phyloP scores from a whole-genome alignment of 2,888 invertebrate genomes.

The Melanostoma scalare region DNA sequence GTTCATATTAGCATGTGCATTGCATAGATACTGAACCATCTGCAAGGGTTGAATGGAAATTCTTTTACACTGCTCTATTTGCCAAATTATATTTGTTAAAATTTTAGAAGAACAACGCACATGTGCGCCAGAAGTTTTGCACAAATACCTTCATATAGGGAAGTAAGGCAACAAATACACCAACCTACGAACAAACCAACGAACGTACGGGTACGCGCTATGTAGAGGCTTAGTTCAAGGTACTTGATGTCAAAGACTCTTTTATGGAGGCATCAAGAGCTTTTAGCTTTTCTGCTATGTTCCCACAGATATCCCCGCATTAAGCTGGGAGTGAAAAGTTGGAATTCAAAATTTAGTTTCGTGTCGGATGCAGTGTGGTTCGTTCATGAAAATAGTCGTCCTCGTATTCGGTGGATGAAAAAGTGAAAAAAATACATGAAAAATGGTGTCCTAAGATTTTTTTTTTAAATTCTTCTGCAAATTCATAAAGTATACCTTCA shows the following conservation, averaged over 20 bases:
- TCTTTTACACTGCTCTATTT: slow-evolving; percentile 24
- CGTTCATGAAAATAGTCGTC: slow-evolving; percentile 77
- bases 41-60: slow-evolving; percentile 53
- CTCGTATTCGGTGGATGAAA: slow-evolving; percentile 56
- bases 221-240: slow-evolving; percentile 72
- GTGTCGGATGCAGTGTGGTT: slow-evolving; percentile 82
- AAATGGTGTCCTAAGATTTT: slow-evolving; percentile 64
- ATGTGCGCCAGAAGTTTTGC: slow-evolving; percentile 58
- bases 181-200: slow-evolving; percentile 41
- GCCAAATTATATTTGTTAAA: slow-evolving; percentile 32
- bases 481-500: slow-evolving; percentile 25
- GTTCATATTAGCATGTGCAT: slow-evolving; percentile 59
- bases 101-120: slow-evolving; percentile 50
- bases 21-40: slow-evolving; percentile 24
- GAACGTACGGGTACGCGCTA: slow-evolving; percentile 24
- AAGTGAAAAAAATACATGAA: slow-evolving; percentile 47
- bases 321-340: slow-evolving; percentile 74
- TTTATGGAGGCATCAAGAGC: slow-evolving; percentile 45
- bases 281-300: slow-evolving; percentile 47
- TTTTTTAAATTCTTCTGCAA: slow-evolving; percentile 4
- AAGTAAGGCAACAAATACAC: slow-evolving; percentile 1
- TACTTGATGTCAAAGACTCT: slow-evolving; percentile 71
- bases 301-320: slow-evolving; percentile 62
- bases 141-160: slow-evolving; percentile 20
- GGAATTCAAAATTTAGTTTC: slow-evolving; percentile 81